phyloP scores from a whole-genome alignment of 2,113 vertebrate species.

The Syrrhaptes paradoxus region DNA sequence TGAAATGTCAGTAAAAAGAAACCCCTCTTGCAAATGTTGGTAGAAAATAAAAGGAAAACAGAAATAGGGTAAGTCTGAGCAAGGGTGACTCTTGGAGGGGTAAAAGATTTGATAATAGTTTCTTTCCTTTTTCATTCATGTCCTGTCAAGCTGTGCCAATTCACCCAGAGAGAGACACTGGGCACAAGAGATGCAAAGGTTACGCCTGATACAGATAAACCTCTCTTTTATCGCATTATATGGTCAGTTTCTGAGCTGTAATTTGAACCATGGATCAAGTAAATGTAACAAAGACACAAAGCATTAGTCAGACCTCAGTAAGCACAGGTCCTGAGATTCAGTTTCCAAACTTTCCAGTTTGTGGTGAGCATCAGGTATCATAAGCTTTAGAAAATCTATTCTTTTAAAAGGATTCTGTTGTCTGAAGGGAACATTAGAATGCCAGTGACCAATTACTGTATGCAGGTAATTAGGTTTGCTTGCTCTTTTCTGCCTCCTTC shows the following conservation, averaged over 20 bases:
- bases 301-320: constrained; percentile 28
- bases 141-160: neutral
- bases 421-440: neutral
- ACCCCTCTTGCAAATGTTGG: neutral
- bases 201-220: neutral
- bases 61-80: neutral
- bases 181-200: neutral
- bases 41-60: neutral
- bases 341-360: constrained; percentile 66
- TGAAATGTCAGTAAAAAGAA: neutral
- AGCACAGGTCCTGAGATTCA: constrained; percentile 4
- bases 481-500: neutral
- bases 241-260: constrained; percentile 18
- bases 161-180: neutral
- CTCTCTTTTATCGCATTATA: neutral
- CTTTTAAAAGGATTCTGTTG: neutral
- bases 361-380: constrained; percentile 20
- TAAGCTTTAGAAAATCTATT: neutral
- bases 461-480: neutral
- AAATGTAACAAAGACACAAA: constrained; percentile 11
- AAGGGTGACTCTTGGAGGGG: neutral
- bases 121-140: neutral
- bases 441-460: neutral
- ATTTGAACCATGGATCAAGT: constrained; percentile 5
- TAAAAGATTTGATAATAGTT: neutral